phyloP scores from a whole-genome alignment of 2,113 vertebrate species.

The Colius striatus region DNA sequence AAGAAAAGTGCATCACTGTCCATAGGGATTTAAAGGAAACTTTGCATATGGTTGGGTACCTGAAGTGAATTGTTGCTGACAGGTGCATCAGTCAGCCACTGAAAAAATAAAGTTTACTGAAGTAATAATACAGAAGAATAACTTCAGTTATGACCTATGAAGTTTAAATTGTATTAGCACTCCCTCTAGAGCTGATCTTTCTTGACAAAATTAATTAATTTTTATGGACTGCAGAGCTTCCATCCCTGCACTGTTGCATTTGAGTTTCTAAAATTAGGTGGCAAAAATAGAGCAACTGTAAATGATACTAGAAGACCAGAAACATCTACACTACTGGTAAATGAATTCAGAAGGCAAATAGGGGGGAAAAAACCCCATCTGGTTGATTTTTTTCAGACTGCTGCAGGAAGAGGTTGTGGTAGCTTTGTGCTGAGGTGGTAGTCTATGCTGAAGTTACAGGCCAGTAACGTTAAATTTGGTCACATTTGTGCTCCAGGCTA shows the following conservation, averaged over 20 bases:
- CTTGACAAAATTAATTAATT: constrained; percentile 51
- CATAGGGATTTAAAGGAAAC: not conserved
- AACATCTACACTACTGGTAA: not conserved
- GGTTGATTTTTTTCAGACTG: not conserved
- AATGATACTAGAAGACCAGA: not conserved
- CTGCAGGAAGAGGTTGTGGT: not conserved
- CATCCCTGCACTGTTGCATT: not conserved
- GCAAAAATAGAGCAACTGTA: constrained; percentile 24
- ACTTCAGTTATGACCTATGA: not conserved
- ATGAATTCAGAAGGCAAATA: not conserved
- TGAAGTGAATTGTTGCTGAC: constrained; percentile 1
- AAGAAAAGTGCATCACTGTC: not conserved
- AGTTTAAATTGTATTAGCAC: constrained; percentile 46
- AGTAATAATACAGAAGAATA: not conserved
- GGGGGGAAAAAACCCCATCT: not conserved
- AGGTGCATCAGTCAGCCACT: not conserved
- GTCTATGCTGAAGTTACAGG: not conserved
- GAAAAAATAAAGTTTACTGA: constrained; percentile 34
- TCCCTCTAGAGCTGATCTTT: constrained; percentile 35
- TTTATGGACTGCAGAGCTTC: constrained; percentile 42
- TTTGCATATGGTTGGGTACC: not conserved
- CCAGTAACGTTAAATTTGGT: not conserved
- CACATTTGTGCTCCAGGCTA: not conserved
- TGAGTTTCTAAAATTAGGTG: constrained; percentile 14
- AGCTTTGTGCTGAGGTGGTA: not conserved